These are phyloP conservation scores for Cheiracanthium punctorium DNA, from an alignment of 2,888 invertebrate species.

Conservation along the genomic window DNA sequence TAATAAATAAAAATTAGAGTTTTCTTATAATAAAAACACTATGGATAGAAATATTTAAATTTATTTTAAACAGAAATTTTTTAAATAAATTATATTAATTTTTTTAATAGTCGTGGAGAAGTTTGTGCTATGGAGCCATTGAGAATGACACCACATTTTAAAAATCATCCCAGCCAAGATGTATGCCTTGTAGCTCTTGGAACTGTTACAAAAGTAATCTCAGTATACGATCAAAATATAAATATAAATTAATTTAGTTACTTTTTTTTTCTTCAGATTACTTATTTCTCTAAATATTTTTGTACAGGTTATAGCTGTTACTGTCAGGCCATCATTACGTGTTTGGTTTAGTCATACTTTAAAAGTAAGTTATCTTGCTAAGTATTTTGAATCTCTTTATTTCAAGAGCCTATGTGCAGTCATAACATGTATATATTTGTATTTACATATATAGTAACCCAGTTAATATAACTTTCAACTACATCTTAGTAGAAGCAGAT, in stretches of 20 bases:
- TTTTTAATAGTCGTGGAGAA: conserved; percentile 87
- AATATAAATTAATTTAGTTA: not conserved
- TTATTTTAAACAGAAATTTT: not conserved
- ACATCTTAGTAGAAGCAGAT: no score
- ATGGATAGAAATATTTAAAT: not conserved
- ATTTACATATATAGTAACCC: no score
- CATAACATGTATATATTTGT: no score
- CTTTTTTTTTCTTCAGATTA: not conserved
- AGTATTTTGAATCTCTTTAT: no score
- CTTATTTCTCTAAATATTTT: not conserved
- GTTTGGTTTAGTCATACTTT: conserved; percentile 87
- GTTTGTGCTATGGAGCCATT: conserved; percentile 86
- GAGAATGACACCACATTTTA: conserved; percentile 78
- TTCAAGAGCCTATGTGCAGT: no score
- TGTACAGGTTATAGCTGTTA: conserved; percentile 84
- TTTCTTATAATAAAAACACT: not conserved
- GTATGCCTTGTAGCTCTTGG: conserved; percentile 92
- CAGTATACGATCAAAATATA: no score
- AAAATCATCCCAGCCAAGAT: conserved; percentile 83
- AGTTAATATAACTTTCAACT: no score
- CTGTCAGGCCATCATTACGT: conserved; percentile 85
- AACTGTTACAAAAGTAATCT: conserved; percentile 89
- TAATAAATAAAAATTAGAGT: not conserved
- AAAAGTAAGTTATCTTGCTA: conserved; percentile 78
- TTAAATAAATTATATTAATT: not conserved